A percentile compares a stretch with the other conserved stretches of the same genome.
phyloP scores from a whole-genome alignment of 2,888 invertebrate genomes.

The Stramonita haemastoma region DNA sequence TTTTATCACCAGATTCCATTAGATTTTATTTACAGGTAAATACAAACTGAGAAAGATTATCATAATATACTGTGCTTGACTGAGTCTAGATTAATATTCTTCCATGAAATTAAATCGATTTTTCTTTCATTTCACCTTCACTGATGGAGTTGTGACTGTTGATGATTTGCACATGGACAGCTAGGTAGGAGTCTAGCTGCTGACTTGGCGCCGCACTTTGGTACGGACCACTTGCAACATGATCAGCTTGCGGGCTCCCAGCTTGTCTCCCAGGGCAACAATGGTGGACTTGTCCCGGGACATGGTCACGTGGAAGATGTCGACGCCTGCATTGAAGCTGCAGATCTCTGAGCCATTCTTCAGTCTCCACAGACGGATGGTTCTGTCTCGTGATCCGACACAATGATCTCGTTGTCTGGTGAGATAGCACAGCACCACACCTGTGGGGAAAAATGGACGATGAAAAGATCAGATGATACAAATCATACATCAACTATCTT shows the following conservation, averaged over 20 bases:
- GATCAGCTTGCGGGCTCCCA: slow-evolving; percentile 75
- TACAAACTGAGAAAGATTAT: neutral
- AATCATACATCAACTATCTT: neutral
- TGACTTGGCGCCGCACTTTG: slow-evolving; percentile 68
- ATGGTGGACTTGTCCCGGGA: slow-evolving; percentile 77
- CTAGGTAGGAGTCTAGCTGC: neutral
- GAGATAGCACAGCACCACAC: slow-evolving; percentile 77
- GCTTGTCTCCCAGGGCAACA: slow-evolving; percentile 77
- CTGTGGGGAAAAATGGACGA: slow-evolving; percentile 54
- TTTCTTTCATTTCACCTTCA: neutral
- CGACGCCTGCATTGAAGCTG: slow-evolving; percentile 75
- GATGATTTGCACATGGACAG: neutral
- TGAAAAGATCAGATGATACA: neutral
- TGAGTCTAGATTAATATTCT: neutral
- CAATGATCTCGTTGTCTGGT: slow-evolving; percentile 75
- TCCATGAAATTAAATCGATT: too few species aligned
- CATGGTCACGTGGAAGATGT: slow-evolving; percentile 76
- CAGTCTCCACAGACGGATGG: slow-evolving; percentile 77
- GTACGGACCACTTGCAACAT: slow-evolving; percentile 76
- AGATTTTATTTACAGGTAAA: neutral
- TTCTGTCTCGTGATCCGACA: slow-evolving; percentile 77
- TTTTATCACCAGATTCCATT: neutral
- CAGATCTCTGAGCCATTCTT: slow-evolving; percentile 74
- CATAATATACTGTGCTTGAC: too few species aligned
- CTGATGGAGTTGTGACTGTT: neutral